These are phyloP conservation scores for Acanthopleura granulata DNA, from an alignment of 2,888 invertebrate species.

Conservation along the genomic window DNA sequence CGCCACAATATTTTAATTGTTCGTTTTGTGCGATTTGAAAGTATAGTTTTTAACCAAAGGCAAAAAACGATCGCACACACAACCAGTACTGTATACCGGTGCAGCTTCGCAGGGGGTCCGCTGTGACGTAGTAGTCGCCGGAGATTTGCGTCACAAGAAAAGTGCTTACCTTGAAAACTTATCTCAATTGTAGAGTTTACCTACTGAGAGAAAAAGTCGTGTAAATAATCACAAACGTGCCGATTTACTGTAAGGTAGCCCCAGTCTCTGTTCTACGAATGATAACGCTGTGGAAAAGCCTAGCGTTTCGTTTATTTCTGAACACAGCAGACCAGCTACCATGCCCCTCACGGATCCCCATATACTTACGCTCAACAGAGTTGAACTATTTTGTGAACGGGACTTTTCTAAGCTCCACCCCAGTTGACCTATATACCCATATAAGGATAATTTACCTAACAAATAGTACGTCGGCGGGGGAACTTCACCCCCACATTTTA, in stretches of 20 bases:
- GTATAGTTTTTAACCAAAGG: no score
- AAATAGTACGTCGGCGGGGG: background rate
- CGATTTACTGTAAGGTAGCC: background rate
- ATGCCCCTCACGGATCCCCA: slow-evolving; percentile 3
- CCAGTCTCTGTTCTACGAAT: no score
- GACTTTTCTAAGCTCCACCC: slow-evolving; percentile 4
- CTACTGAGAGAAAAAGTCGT: no score
- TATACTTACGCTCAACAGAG: background rate
- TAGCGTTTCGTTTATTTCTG: no score
- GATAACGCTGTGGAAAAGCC: no score
- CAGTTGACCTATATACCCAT: slow-evolving; percentile 17
- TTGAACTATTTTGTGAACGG: slow-evolving; percentile 3
- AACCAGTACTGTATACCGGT: no score
- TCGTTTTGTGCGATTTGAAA: no score
- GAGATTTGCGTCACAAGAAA: background rate
- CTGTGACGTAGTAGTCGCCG: background rate
- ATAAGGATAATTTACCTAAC: slow-evolving; percentile 5
- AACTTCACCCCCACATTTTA: no score
- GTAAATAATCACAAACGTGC: background rate
- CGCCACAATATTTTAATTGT: no score
- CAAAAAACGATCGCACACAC: no score
- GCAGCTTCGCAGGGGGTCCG: background rate
- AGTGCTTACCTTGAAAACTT: background rate
- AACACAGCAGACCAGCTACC: background rate
- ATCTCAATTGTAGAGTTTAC: background rate